Evolutionary conservation across 2,797 vertebrate genomes (phyloP).

Genomic region (Arnoldichthys spilopterus): DNA sequence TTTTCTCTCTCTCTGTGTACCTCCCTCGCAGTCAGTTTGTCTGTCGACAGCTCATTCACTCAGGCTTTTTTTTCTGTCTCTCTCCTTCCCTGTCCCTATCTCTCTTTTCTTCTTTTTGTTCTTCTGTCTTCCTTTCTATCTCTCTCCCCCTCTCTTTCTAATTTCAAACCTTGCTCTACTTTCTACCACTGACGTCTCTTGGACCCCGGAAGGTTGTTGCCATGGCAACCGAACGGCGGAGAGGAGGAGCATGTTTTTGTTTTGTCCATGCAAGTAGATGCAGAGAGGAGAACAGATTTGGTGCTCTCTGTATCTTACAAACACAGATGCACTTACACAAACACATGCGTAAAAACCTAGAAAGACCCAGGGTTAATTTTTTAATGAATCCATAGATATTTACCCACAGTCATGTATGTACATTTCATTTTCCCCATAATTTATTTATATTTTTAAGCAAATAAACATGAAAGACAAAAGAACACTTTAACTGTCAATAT

Average conservation of each 20-base stretch:
- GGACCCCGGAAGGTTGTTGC: slow-evolving; percentile 66
- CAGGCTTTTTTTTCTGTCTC: neutral
- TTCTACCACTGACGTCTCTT: slow-evolving; percentile 62
- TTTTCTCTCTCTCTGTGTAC: slow-evolving; percentile 13
- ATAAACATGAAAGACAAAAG: neutral
- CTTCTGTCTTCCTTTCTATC: neutral
- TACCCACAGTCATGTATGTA: neutral
- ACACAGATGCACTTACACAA: slow-evolving; percentile 40
- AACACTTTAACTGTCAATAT: neutral
- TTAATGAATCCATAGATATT: neutral
- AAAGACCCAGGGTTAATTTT: neutral
- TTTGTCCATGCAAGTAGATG: slow-evolving; percentile 54
- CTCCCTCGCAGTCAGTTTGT: slow-evolving; percentile 55
- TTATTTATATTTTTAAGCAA: neutral
- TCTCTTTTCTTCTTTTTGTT: slow-evolving; percentile 2
- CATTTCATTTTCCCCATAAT: neutral
- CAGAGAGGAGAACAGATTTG: slow-evolving; percentile 56
- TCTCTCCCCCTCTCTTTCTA: slow-evolving; percentile 57
- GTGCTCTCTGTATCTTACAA: slow-evolving; percentile 48
- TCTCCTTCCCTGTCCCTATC: slow-evolving; percentile 13
- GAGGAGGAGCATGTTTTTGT: slow-evolving; percentile 60
- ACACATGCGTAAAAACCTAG: slow-evolving; percentile 18
- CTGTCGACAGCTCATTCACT: slow-evolving; percentile 83
- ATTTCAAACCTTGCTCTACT: slow-evolving; percentile 68
- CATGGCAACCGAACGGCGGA: slow-evolving; percentile 58